Evolutionary conservation across 2,797 vertebrate genomes (phyloP), one percentile per base, ranked within the genome.

Genomic region (Trachops cirrhosus): DNA sequence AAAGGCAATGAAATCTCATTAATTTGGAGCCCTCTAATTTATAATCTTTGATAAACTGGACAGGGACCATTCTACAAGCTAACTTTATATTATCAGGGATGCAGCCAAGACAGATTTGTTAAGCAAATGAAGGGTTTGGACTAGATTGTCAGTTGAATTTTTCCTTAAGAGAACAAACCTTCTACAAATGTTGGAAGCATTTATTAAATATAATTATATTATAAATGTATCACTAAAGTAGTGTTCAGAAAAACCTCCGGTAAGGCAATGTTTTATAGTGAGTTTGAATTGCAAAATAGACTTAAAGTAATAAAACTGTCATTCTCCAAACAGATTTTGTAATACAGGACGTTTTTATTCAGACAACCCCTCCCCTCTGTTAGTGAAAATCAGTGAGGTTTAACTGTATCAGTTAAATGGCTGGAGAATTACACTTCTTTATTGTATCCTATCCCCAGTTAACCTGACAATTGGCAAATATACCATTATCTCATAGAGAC

Each of bases 91-190:
- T 94, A 92, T 83, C 91, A 91, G 14, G 70, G 46, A 93, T 78
- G 41, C 6, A 34, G 39, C 79, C 32, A 70, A 95, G 82, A 93
- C 75, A 96, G 41, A 44, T 89, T 96, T 95, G 93, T 92, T 97
- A 95, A 95, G 86, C 93, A 98, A 97, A 97, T 95, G 83, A 85
- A 84, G 44, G 90, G 44, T 94, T 95, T 94, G 74, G 39, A 93
- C 50, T 88, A 79, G 32, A 87, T 68, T 88, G 50, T 73, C 77
- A 59, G 57, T 52, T 97, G 75, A 89, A 84, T 89, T 91, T 96
- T 89, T 93, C 79, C 92, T 98, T 96, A 93, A 93, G 97, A 97
- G 88, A 97, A 97, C 95, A 97, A 97, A 97, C 34, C 50, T 85
- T 92, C 91, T 91, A 62, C 59, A 95, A 95, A 96, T 86, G 26